A percentile compares a stretch with the other conserved stretches of the same genome.
Conservation (phyloP, 2,113 vertebrate species). For the Himantopus leucocephalus region DNA sequence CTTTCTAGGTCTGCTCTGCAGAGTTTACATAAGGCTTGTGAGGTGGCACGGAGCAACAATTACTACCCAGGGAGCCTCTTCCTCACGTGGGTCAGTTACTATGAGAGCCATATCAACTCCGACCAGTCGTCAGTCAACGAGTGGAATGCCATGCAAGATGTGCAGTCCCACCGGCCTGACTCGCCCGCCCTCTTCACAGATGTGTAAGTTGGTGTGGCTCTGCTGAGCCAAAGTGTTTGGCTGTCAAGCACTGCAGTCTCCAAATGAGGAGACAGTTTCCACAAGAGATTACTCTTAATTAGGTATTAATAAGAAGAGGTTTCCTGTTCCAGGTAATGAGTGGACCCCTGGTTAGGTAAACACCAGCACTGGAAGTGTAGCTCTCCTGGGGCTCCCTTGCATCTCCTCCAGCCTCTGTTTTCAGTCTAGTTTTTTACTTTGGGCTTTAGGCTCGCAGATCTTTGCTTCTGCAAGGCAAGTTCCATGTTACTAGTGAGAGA, state of each 20-base stretch:
- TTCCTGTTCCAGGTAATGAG: neutral
- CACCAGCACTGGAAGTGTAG: neutral
- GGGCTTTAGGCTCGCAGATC: neutral
- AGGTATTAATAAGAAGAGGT: neutral
- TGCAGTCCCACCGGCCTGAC: conserved; percentile 93
- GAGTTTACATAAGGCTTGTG: conserved; percentile 95
- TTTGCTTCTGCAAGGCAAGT: neutral
- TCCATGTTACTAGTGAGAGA: neutral
- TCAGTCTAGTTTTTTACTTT: neutral
- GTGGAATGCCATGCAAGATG: conserved; percentile 98
- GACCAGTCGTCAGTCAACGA: conserved; percentile 94
- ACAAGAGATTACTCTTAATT: neutral
- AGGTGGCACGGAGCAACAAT: conserved; percentile 93
- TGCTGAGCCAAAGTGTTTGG: neutral
- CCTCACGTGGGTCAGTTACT: conserved; percentile 98
- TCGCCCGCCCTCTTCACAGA: conserved; percentile 94
- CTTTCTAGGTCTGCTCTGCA: conserved; percentile 91
- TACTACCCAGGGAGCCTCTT: conserved; percentile 97
- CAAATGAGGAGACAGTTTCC: neutral
- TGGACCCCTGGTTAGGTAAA: neutral
- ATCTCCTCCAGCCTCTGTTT: neutral
- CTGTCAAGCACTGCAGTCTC: neutral
- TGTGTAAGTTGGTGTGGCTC: conserved; percentile 82
- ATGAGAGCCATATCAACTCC: conserved; percentile 93
- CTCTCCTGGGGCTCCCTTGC: neutral